phyloP scores from a whole-genome alignment of 2,888 invertebrate species.

The Asteroscopus sphinx region DNA sequence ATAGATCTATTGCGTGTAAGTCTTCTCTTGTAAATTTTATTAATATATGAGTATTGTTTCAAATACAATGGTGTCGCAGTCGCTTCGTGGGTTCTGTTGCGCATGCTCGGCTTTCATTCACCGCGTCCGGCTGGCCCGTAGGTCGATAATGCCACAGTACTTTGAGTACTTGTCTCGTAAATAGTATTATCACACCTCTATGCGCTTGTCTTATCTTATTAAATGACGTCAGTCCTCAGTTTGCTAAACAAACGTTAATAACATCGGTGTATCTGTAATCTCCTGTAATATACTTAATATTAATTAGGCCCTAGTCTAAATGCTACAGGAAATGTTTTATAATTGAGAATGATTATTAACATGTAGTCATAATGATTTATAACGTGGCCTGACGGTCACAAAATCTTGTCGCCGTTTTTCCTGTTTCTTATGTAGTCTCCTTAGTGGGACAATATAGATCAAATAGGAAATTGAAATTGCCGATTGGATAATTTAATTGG shows the following conservation, averaged over 20 bases:
- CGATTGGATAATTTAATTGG: constrained; percentile 3
- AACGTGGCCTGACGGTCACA: background rate
- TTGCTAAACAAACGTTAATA: background rate
- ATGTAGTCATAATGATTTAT: too few species aligned
- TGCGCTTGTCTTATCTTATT: constrained; percentile 20
- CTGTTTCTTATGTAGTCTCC: background rate
- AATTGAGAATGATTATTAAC: too few species aligned
- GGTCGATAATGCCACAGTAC: constrained; percentile 67
- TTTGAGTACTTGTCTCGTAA: constrained; percentile 48
- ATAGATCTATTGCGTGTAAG: background rate
- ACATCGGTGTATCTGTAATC: too few species aligned
- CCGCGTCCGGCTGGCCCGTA: constrained; percentile 58
- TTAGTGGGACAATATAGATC: background rate
- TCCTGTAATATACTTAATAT: too few species aligned
- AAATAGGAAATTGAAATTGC: background rate
- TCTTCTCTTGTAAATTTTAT: constrained; percentile 6
- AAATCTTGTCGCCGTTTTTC: constrained; percentile 3
- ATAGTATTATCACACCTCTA: constrained; percentile 50
- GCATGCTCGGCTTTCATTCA: constrained; percentile 78
- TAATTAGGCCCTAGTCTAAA: too few species aligned
- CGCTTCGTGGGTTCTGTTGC: constrained; percentile 43
- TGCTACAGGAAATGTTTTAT: too few species aligned
- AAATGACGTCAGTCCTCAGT: constrained; percentile 7
- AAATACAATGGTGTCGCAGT: constrained; percentile 49
- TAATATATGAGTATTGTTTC: constrained; percentile 45